phyloP scores from a whole-genome alignment of 2,888 invertebrate genomes.

The Operophtera brumata region DNA sequence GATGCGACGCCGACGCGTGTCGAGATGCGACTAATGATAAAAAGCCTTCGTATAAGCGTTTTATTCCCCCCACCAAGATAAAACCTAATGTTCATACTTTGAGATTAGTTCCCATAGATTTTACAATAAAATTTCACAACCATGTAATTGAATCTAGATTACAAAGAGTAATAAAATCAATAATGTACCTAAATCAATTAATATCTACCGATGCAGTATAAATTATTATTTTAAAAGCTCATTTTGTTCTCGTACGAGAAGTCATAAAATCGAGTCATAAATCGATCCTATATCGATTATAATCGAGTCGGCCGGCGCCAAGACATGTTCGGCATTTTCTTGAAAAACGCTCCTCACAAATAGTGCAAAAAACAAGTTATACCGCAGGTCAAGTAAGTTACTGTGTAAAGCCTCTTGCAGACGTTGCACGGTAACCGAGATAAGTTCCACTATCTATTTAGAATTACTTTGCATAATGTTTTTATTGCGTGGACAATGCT shows the following conservation, averaged over 20 bases:
- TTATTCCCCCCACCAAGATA: slow-evolving; percentile 35
- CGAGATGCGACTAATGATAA: slow-evolving; percentile 43
- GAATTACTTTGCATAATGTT: no score
- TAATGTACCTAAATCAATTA: slow-evolving; percentile 37
- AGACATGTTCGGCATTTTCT: slow-evolving; percentile 49
- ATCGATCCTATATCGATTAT: slow-evolving; percentile 46
- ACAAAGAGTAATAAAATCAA: slow-evolving; percentile 35
- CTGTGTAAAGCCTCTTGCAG: neutral
- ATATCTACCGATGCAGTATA: slow-evolving; percentile 32
- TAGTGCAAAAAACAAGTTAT: slow-evolving; percentile 43
- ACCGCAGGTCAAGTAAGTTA: slow-evolving; percentile 1
- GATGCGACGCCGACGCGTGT: slow-evolving; percentile 47
- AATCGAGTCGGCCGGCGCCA: slow-evolving; percentile 48
- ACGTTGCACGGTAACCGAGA: neutral
- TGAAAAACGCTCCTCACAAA: slow-evolving; percentile 50
- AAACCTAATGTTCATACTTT: slow-evolving; percentile 1
- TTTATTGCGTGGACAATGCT: no score
- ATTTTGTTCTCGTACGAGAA: slow-evolving; percentile 36
- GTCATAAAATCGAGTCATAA: slow-evolving; percentile 56
- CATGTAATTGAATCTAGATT: slow-evolving; percentile 25
- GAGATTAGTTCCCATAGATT: slow-evolving; percentile 15
- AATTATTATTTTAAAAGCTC: slow-evolving; percentile 48
- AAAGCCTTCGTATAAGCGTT: slow-evolving; percentile 41
- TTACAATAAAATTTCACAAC: slow-evolving; percentile 20
- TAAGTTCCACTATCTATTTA: no score